These are phyloP conservation scores for Celastrina argiolus DNA, from an alignment of 2,888 invertebrate genomes.

Conservation along the genomic window DNA sequence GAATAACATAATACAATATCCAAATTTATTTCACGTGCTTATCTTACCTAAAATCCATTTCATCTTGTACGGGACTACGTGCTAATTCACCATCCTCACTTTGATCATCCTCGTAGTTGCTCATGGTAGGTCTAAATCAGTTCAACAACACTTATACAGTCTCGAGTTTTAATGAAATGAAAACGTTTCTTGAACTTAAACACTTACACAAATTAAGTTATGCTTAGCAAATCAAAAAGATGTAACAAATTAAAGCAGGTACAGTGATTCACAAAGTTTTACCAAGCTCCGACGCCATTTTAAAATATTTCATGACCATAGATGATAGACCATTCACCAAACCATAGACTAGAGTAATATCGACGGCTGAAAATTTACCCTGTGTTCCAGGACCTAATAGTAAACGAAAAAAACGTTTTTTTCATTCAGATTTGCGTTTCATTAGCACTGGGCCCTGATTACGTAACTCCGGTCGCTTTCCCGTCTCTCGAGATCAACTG, in stretches of 20 bases:
- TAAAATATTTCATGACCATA: constrained; percentile 1
- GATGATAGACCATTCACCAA: too few relatives aligned
- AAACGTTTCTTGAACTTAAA: not conserved
- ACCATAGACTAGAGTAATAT: not conserved
- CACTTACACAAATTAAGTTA: not conserved
- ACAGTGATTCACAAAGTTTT: constrained; percentile 4
- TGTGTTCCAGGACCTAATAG: too few relatives aligned
- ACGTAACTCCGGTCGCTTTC: too few relatives aligned
- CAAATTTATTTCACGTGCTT: not conserved
- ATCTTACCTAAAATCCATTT: constrained; percentile 73
- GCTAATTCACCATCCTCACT: constrained; percentile 92
- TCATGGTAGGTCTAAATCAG: constrained; percentile 53
- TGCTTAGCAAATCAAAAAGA: not conserved
- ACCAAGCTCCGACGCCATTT: constrained; percentile 21
- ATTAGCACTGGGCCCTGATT: too few relatives aligned
- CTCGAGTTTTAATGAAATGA: not conserved
- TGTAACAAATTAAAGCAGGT: not conserved
- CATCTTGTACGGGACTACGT: constrained; percentile 83
- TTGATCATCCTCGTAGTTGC: constrained; percentile 82
- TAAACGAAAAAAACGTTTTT: too few relatives aligned
- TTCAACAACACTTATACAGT: constrained; percentile 33
- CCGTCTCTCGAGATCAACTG: too few relatives aligned
- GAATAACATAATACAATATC: not conserved
- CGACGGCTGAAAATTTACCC: too few relatives aligned
- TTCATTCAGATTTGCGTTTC: too few relatives aligned